Evolutionary conservation across 92 coral and sea anemone species (phyloP).

Genomic region (Pocillopora meandrina): DNA sequence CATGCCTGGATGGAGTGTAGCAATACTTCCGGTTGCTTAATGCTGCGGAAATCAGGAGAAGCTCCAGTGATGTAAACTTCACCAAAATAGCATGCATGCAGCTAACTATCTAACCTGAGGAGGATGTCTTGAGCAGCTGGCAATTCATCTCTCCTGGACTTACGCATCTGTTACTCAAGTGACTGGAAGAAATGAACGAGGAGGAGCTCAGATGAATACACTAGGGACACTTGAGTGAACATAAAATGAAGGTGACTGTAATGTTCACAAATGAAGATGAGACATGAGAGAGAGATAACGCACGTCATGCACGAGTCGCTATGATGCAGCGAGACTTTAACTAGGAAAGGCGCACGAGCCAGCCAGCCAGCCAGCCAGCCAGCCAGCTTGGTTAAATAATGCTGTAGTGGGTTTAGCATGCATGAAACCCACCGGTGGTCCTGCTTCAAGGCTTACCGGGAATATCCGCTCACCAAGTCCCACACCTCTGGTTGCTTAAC

Average conservation of each 20-base stretch:
- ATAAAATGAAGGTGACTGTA: neutral
- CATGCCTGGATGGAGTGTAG: no score
- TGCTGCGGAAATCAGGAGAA: no score
- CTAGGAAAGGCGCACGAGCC: neutral
- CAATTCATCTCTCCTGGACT: constrained; percentile 89
- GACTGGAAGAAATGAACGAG: constrained; percentile 61
- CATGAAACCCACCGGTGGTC: no score
- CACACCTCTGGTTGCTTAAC: no score
- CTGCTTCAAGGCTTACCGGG: no score
- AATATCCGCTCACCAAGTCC: no score
- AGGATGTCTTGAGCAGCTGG: constrained; percentile 71
- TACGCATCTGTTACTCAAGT: constrained; percentile 65
- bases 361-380: no score
- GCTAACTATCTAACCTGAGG: constrained; percentile 61
- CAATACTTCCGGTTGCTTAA: no score
- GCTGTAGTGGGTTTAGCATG: neutral
- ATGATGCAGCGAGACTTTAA: neutral
- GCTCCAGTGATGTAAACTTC: neutral
- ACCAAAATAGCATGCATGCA: constrained; percentile 2
- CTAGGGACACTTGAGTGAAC: constrained; percentile 7
- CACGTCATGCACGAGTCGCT: neutral
- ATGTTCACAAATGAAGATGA: constrained; percentile 27
- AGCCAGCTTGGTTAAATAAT: neutral
- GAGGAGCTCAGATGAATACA: constrained; percentile 18
- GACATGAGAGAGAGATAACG: constrained; percentile 1